A percentile compares a stretch with the other conserved stretches of the same genome.
Conservation (phyloP, 2,797 vertebrate genomes). For the Sebastes nivosus region DNA sequence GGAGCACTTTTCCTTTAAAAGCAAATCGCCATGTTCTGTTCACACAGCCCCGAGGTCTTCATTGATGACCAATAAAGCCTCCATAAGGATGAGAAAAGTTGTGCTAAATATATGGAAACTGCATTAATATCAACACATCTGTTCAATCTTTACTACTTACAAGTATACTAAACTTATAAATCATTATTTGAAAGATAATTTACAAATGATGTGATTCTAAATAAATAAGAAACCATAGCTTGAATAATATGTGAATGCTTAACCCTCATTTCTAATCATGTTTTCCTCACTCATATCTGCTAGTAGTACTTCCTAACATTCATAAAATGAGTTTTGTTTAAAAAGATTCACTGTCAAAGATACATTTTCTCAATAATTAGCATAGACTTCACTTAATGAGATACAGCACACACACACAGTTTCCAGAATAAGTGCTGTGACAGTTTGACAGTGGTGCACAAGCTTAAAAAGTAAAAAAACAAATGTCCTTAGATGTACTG, state of each 20-base stretch:
- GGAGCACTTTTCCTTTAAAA: conserved; percentile 59
- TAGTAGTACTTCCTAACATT: neutral
- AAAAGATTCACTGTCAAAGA: conserved; percentile 1
- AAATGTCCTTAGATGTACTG: neutral
- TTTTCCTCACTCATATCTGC: neutral
- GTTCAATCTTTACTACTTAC: neutral
- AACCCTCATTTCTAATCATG: neutral
- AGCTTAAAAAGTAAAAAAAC: neutral
- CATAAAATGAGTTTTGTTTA: neutral
- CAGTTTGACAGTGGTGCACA: neutral
- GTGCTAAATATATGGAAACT: neutral
- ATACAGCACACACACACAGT: neutral
- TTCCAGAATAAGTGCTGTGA: conserved; percentile 2
- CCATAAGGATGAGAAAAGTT: neutral
- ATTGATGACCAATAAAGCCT: neutral
- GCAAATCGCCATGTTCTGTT: conserved; percentile 21
- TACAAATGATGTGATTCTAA: neutral
- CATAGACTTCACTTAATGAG: conserved; percentile 30
- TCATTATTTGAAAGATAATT: neutral
- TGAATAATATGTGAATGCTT: conserved; percentile 1
- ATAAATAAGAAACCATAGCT: neutral
- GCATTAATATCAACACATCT: neutral
- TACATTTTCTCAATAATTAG: conserved; percentile 12
- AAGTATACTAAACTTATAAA: neutral
- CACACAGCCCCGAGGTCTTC: neutral